Evolutionary conservation across 1,140 invertebrate genomes (phyloP), one percentile per base, ranked within the genome.

Genomic region (Aplysia californica): DNA sequence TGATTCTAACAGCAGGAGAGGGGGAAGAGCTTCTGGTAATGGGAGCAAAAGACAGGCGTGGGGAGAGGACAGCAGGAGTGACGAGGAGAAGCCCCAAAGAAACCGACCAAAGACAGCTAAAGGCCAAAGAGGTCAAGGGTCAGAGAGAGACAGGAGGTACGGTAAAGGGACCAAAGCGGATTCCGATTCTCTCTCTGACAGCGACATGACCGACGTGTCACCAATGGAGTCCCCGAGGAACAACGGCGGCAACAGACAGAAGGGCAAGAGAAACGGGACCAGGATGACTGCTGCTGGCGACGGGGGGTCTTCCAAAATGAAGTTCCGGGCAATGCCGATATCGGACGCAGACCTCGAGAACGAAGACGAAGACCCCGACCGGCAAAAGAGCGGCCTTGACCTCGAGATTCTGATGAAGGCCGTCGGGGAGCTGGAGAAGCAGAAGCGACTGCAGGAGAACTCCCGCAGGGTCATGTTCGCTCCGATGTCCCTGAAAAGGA

Each of bases 171-270:
- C 26, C 50, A 58, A 38, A 33, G 74, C 70, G 23, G 31, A 44
- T 3, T 58, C 71, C 26, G 66, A 71, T 21, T 44, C n/a, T 20
- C 50, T 41, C 6, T 74, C 79, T 36, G 83, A 87, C 61, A 89
- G 86, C 84, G 88, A 88, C 75, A 86, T 87, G 56, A 89, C 88
- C 21, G 87, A 88, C 79, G 88, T 89, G 15, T 89, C 88, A 29
- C 87, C 88, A 10, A 82, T 86, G 41, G 76, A 72, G 61, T 87
- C 85, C 33, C 85, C 86, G 26, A 75, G 81, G 55, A 61, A 78
- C 38, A 75, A 72, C 68, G 74, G 29, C 36, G 33, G 44, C 21
- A 58, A 41, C 3, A 75, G n/a, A 75, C 21, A 3, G 21, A 31
- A 10, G 1, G 29, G 31, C 1, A 31, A 23, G 26, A 61, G 15